Evolutionary conservation across 2,797 vertebrate genomes (phyloP).

Genomic region (Lindbergichthys nudifrons): DNA sequence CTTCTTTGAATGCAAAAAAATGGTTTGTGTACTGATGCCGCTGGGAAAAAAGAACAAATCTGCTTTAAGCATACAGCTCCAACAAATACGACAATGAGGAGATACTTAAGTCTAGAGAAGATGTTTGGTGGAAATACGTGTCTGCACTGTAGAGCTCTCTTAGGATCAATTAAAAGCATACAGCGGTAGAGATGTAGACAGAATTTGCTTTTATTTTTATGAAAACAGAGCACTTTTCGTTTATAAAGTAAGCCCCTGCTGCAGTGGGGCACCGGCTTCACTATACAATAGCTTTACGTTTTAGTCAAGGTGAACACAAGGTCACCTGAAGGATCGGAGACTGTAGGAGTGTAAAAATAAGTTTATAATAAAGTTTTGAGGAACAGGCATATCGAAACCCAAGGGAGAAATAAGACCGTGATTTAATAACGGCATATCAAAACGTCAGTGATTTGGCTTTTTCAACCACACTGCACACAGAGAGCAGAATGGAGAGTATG

Average conservation of each 20-base stretch:
- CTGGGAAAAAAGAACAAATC: conserved; percentile 14
- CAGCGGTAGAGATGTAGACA: conserved; percentile 31
- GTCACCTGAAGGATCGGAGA: conserved; percentile 13
- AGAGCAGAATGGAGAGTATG: not conserved
- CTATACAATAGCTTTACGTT: conserved; percentile 26
- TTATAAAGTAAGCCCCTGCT: conserved; percentile 19
- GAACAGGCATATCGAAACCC: not conserved
- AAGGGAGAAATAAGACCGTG: conserved; percentile 25
- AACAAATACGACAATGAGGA: conserved; percentile 7
- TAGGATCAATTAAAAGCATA: conserved; percentile 24
- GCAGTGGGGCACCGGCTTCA: conserved; percentile 20
- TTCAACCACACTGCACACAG: conserved; percentile 11
- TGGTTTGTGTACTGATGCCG: not conserved
- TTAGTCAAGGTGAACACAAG: conserved; percentile 50
- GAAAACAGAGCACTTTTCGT: conserved; percentile 43
- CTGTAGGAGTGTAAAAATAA: not conserved
- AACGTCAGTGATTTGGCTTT: conserved; percentile 33
- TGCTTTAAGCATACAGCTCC: conserved; percentile 2
- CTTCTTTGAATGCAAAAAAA: conserved; percentile 15
- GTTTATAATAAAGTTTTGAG: conserved; percentile 14
- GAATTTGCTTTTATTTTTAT: conserved; percentile 48
- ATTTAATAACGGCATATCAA: conserved; percentile 22
- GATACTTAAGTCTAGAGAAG: not conserved
- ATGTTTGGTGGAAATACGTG: conserved; percentile 16
- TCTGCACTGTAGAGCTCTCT: conserved; percentile 21